Base-by-base conservation (phyloP, 2,113 vertebrate genomes). In the Podarcis cretensis region DNA sequence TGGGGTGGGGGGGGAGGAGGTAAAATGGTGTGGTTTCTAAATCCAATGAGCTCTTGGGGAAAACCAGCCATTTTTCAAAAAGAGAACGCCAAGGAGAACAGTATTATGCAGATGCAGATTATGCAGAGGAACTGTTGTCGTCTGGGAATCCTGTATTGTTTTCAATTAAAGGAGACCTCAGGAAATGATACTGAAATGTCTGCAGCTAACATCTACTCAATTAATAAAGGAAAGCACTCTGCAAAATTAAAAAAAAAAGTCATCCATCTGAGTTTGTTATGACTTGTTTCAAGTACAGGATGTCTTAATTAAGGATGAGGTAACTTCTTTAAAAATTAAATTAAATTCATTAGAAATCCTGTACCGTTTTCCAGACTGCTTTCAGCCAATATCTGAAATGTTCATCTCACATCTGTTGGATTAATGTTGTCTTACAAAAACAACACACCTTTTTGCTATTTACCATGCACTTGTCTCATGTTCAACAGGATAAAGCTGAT, bases 131-230 rank as follows among this genome's bases (percentile, higher is more conserved):
- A 68, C 43, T 71, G 66, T n/a, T 83, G 40, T 69, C 20, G 37
- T 83, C 63, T 69, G 37, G 43, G 43, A 73, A 74, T 57, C 25
- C 8, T 68, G 74, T 18, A 13, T 0, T 88, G 16, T 0, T 87
- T 93, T 91, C 77, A 7, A 23, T 2, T 92, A 84, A 79, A 89
- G 87, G 80, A 73, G 88, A 76, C 65, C 0, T 37, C 18, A 37
- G 30, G n/a, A 85, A 82, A 2, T 30, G 65, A 20, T 40, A 73
- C 23, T 59, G 87, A 83, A 91, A 30, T 75, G 0, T 1, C 6
- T 68, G 2, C 66, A 82, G 27, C 2, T 85, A 83, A 37, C 84
- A 81, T 25, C 9, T 69, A 79, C 66, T 86, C 1, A 66, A 82
- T 16, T 83, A 20, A 54, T 57, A 83, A 71, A 83, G 63, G 73